Evolutionary conservation across 1,140 invertebrate species (phyloP), one percentile per base, ranked within the genome.

Genomic region (Euschistus heros): DNA sequence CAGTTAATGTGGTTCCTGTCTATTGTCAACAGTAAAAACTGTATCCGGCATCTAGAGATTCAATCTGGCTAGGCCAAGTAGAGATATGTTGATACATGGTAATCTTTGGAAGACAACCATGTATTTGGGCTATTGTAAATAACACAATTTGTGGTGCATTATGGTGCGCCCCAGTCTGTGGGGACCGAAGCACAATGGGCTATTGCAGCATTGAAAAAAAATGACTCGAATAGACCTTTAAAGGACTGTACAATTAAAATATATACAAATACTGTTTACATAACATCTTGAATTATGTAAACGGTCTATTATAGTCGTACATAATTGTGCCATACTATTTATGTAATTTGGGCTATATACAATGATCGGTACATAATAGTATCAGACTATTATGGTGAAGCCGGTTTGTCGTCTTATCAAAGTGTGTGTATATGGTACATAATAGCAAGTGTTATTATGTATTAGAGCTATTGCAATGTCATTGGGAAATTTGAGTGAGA

Each of bases 261-360:
- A 65, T 59, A 62, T 62, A 62, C 61, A 62, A 62, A 62, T 57
- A 57, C 54, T 24, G 54, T 57, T 57, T 57, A 57, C 54, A 57
- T 57, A 57, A 57, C 13, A 37, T 37, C 33, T 24, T 24, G 10
- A 24, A 26, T 57, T 26, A 57, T 57, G 54, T 26, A 57, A 57
- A 57, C 54, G 54, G 54, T 57, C 54, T 57, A 57, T 57, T 57
- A 22, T 57, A 67, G 66, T 66, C 46, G 54, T 68, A 70, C 69
- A 70, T 70, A 70, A 70, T 70, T 68, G 67, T 70, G 66, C 64
- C 64, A 68, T 70, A 70, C 69, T 70, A 70, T 70, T 69, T 65
- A 70, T 70, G 69, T 70, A 70, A 70, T 68, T 60, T 55, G 24
- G 14, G 33, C 46, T 37, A 63, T 63, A 42, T 65, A 59, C 63